Evolutionary conservation across 2,113 vertebrate genomes (phyloP).

Genomic region (Boulengerochromis microlepis): DNA sequence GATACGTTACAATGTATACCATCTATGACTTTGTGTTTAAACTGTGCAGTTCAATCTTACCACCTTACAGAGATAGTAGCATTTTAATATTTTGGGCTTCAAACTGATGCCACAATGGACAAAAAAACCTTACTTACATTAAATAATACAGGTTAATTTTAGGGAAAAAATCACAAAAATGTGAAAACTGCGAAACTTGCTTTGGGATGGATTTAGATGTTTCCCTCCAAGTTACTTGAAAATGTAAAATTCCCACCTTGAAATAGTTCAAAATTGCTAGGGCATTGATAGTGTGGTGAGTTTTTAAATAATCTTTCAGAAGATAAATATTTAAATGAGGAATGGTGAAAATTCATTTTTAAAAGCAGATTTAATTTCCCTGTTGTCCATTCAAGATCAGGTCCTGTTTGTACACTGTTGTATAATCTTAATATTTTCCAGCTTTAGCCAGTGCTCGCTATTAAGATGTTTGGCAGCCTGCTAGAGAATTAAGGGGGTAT

Average conservation of each 20-base stretch:
- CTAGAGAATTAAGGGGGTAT: not conserved
- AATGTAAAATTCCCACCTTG: not conserved
- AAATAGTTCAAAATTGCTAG: accelerated
- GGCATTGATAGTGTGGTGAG: not conserved
- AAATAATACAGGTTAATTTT: not conserved
- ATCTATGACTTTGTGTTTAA: not conserved
- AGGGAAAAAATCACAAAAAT: not conserved
- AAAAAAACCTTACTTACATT: accelerated
- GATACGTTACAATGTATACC: not conserved
- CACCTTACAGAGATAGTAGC: not conserved
- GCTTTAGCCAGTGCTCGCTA: not conserved
- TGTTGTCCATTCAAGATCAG: not conserved
- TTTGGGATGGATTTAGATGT: not conserved
- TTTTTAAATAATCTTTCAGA: not conserved
- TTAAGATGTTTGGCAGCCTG: not conserved
- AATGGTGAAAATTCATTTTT: not conserved
- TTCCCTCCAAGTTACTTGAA: not conserved
- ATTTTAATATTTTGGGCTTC: not conserved
- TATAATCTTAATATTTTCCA: not conserved
- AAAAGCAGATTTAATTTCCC: not conserved
- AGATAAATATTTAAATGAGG: not conserved
- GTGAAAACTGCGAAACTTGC: not conserved
- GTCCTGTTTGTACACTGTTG: not conserved
- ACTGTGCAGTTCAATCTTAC: not conserved
- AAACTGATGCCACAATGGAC: not conserved